phyloP scores from a whole-genome alignment of 1,140 invertebrate species.

The Copidosoma floridanum region DNA sequence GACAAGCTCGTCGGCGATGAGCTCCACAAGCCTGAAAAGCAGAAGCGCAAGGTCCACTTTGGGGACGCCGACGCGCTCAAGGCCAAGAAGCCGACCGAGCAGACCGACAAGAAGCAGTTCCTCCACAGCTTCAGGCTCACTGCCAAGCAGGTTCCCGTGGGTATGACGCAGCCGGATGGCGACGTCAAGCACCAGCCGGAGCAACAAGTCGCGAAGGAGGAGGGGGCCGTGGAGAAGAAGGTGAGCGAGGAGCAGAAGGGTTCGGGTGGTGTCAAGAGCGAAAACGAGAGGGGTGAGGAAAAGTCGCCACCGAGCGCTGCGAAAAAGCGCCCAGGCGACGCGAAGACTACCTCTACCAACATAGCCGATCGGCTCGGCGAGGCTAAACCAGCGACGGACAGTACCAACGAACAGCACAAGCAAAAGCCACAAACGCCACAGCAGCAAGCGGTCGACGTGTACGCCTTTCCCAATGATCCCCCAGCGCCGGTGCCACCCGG shows the following conservation, averaged over 20 bases:
- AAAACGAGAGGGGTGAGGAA: not conserved
- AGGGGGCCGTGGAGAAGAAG: conserved; percentile 4
- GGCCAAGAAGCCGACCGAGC: conserved; percentile 34
- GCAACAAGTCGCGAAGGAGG: not conserved
- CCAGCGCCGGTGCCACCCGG: conserved; percentile 32
- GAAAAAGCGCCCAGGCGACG: not conserved
- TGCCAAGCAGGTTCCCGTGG: too few relatives aligned
- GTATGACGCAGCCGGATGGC: too few relatives aligned
- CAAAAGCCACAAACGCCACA: not conserved
- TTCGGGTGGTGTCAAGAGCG: not conserved
- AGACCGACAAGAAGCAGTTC: conserved; percentile 45
- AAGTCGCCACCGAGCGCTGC: not conserved
- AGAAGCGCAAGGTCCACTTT: conserved; percentile 44
- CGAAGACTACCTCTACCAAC: conserved; percentile 4
- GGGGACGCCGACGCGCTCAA: conserved; percentile 31
- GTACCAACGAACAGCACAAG: not conserved
- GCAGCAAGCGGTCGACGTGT: conserved; percentile 37
- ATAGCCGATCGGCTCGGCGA: conserved; percentile 4
- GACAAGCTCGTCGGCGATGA: conserved; percentile 6
- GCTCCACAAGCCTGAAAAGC: conserved; percentile 34
- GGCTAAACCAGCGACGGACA: not conserved
- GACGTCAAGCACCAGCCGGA: not conserved
- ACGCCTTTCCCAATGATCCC: conserved; percentile 42
- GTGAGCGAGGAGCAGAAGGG: not conserved
- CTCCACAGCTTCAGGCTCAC: conserved; percentile 44